Evolutionary conservation across 2,888 invertebrate species (phyloP), one percentile per base, ranked within the genome.

Genomic region (Andrena trimmerana): DNA sequence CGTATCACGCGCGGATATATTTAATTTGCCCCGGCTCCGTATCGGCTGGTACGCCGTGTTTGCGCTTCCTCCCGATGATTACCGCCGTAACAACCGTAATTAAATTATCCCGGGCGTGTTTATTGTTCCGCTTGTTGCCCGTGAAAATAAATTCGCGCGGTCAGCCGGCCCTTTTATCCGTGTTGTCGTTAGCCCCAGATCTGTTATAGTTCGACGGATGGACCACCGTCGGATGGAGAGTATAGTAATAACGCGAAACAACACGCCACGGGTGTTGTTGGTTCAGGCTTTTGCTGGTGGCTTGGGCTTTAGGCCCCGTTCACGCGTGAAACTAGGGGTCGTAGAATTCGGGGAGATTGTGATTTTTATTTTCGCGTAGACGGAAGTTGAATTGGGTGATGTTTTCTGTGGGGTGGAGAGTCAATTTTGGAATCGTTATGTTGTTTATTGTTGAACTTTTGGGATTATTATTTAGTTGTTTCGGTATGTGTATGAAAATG

Each of bases 61-160:
- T 65, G 48, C 65, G 20, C 59, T 59, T 20, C 65, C n/a, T 52
- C 65, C 27, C 66, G 72, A 50, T 27, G 52, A 72, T 72, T 59
- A 20, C 48, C 50, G n/a, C 36, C 31, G 67, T 36, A 50, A 60
- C 67, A 71, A 36, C 50, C 62, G 52, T 69, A 73, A 81, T 81
- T 69, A 77, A 78, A 78, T 78, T 68, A 78, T 59, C 70, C 79
- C 48, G 59, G 57, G 33, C n/a, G 66, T 78, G 65, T 73, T 81
- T 73, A 66, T 81, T 50, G 13, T 52, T 63, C 50, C 57, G 10
- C 57, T 3, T 67, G 72, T 72, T 73, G 16, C 10, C 42, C 10
- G 33, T 33, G 72, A 63, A 72, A 81, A 78, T 62, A 81, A 78
- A 52, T 59, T 42, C 48, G n/a, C 36, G 16, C 8, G 48, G 42